These are phyloP conservation scores for Caretta caretta DNA, from an alignment of 2,113 vertebrate genomes.

Conservation along the genomic window DNA sequence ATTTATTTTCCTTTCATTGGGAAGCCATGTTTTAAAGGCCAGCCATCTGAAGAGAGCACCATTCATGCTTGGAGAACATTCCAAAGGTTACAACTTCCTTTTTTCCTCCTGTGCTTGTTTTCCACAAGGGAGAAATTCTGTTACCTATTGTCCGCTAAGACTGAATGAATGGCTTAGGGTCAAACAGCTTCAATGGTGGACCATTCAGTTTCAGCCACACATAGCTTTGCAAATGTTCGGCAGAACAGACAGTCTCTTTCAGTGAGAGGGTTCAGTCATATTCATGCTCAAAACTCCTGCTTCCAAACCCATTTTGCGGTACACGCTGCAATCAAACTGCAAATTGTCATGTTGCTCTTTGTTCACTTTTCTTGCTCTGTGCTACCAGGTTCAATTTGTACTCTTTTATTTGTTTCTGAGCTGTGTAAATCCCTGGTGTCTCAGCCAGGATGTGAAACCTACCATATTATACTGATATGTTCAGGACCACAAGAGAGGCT, in stretches of 20 bases:
- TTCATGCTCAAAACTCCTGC: background rate
- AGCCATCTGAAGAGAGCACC: background rate
- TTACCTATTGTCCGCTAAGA: background rate
- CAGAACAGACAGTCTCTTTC: background rate
- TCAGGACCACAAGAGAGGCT: background rate
- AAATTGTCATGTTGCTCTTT: background rate
- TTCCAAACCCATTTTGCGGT: background rate
- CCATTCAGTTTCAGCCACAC: background rate
- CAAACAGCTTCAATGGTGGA: background rate
- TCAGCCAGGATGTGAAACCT: background rate
- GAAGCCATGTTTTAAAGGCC: conserved; percentile 7
- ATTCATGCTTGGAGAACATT: background rate
- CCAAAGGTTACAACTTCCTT: background rate
- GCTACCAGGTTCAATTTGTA: background rate
- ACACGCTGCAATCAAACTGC: background rate
- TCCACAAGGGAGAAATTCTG: background rate
- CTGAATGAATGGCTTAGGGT: background rate
- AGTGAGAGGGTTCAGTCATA: background rate
- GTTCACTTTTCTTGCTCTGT: background rate
- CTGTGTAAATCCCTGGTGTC: rapidly evolving
- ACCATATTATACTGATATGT: background rate
- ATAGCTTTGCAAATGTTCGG: rapidly evolving
- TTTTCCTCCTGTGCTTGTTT: background rate
- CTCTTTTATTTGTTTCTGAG: background rate
- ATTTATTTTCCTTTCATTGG: conserved; percentile 41